A percentile compares a stretch with the other conserved stretches of the same genome.
These are phyloP conservation scores for Notarius quadriscutis DNA, from an alignment of 2,113 vertebrate species.

Conservation along the genomic window DNA sequence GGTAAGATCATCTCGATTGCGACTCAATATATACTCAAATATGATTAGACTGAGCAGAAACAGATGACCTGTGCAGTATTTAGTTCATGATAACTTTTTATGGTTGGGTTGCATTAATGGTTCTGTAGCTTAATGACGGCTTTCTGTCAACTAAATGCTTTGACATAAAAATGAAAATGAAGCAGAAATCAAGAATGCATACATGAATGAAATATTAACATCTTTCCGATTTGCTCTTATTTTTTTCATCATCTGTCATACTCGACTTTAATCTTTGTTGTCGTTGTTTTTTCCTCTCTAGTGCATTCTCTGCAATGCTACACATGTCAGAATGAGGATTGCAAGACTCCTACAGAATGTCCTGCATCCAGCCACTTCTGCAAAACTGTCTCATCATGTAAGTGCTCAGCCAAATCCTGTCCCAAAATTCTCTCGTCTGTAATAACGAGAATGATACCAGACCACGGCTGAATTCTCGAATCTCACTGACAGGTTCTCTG, in stretches of 20 bases:
- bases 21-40: too few species aligned
- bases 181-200: neutral
- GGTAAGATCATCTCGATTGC: conserved; percentile 47
- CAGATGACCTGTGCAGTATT: too few species aligned
- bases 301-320: conserved; percentile 63
- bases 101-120: neutral
- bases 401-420: neutral
- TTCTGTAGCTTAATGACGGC: neutral
- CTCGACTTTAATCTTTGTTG: neutral
- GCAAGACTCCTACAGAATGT: conserved; percentile 48
- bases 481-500: neutral
- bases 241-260: too few species aligned
- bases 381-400: conserved; percentile 43
- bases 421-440: neutral
- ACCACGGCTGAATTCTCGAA: neutral
- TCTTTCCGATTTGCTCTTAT: neutral
- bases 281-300: conserved; percentile 30
- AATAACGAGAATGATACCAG: neutral
- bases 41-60: too few species aligned
- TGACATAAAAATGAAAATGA: neutral
- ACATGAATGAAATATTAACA: neutral
- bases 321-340: conserved; percentile 47
- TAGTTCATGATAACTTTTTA: neutral
- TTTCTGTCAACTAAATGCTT: too few species aligned
- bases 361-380: conserved; percentile 30